These are phyloP conservation scores for Botia kubotai DNA, from an alignment of 2,797 vertebrate species.

Conservation along the genomic window DNA sequence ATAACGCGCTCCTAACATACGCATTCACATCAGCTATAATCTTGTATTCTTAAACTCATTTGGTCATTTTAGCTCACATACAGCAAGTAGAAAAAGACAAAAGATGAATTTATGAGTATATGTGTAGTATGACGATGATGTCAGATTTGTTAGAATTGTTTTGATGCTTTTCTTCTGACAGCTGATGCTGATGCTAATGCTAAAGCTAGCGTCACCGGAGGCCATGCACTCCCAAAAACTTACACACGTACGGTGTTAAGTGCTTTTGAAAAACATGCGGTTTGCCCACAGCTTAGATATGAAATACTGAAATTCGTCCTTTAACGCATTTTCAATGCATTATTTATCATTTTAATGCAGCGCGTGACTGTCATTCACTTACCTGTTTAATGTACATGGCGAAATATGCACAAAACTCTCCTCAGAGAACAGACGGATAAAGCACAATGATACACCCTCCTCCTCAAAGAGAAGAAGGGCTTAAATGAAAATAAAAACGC, in stretches of 20 bases:
- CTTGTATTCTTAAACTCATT: background rate
- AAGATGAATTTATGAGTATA: rapidly evolving
- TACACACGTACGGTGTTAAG: background rate
- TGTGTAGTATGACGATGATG: background rate
- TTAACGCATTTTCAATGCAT: background rate
- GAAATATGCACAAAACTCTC: constrained; percentile 57
- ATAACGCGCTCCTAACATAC: background rate
- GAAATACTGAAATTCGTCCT: background rate
- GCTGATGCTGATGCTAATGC: constrained; percentile 42
- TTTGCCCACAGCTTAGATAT: background rate
- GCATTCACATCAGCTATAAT: background rate
- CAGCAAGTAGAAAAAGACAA: background rate
- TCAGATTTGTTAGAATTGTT: background rate
- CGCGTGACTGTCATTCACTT: constrained; percentile 57
- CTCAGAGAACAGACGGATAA: constrained; percentile 49
- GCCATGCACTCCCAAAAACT: background rate
- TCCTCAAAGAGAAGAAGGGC: constrained; percentile 68
- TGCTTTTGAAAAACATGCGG: background rate
- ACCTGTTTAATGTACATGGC: constrained; percentile 88
- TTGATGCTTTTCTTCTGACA: constrained; percentile 12
- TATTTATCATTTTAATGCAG: constrained; percentile 34
- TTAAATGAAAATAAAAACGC: constrained; percentile 4
- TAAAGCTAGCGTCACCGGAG: constrained; percentile 41
- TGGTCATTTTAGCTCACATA: background rate
- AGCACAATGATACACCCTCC: constrained; percentile 57